A percentile compares a stretch with the other conserved stretches of the same genome.
These are phyloP conservation scores for Drosophila neonasuta DNA, from an alignment of 2,888 invertebrate genomes.

Conservation along the genomic window DNA sequence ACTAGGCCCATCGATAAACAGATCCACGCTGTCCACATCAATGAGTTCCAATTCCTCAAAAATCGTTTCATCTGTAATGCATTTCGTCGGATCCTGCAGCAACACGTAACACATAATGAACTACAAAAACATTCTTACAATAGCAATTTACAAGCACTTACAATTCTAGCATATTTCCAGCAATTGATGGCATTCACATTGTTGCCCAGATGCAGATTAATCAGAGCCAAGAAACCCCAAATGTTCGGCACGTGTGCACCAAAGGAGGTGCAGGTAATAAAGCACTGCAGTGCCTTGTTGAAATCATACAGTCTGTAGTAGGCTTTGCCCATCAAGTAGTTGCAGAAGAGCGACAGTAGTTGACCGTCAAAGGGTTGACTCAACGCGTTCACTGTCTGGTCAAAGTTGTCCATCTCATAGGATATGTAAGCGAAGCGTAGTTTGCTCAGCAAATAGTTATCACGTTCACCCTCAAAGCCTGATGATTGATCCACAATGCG, in stretches of 20 bases:
- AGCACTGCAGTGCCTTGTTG: slow-evolving; percentile 52
- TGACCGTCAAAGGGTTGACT: slow-evolving; percentile 3
- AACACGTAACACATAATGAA: neutral
- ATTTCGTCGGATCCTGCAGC: slow-evolving; percentile 48
- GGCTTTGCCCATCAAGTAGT: slow-evolving; percentile 63
- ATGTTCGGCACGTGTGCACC: slow-evolving; percentile 64
- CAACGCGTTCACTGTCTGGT: slow-evolving; percentile 38
- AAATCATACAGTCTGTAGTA: slow-evolving; percentile 51
- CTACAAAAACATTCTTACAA: neutral
- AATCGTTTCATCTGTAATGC: slow-evolving; percentile 58
- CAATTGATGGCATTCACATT: slow-evolving; percentile 71
- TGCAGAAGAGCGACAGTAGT: slow-evolving; percentile 18
- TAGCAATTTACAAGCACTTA: slow-evolving; percentile 27
- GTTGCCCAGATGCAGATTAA: slow-evolving; percentile 65
- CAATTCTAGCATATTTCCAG: slow-evolving; percentile 76
- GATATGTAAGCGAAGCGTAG: slow-evolving; percentile 60
- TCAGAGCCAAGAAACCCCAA: slow-evolving; percentile 74
- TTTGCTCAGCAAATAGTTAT: slow-evolving; percentile 51
- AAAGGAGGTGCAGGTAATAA: slow-evolving; percentile 55
- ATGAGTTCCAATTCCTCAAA: slow-evolving; percentile 63
- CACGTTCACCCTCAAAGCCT: neutral
- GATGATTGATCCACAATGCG: neutral
- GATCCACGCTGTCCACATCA: slow-evolving; percentile 55
- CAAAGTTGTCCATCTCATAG: slow-evolving; percentile 40
- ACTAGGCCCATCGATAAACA: slow-evolving; percentile 61